These are phyloP conservation scores for Neotragus moschatus DNA, from an alignment of 2,113 vertebrate species.

Conservation along the genomic window DNA sequence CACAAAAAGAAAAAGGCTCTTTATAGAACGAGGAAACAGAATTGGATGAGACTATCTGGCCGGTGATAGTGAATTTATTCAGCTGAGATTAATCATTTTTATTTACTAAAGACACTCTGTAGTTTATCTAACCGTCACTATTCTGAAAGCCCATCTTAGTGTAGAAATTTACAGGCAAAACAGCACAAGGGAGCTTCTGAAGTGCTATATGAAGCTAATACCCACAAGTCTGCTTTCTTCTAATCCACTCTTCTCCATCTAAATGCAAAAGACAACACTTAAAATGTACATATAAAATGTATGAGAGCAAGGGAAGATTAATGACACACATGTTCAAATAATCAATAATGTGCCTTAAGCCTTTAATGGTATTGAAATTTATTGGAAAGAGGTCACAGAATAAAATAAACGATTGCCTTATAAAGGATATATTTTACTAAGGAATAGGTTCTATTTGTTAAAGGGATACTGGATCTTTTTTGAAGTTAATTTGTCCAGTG, in stretches of 20 bases:
- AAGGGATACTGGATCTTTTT: not conserved
- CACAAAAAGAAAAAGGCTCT: slow-evolving; percentile 36
- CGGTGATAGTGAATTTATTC: not conserved
- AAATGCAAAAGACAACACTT: slow-evolving; percentile 74
- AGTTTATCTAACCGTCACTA: slow-evolving; percentile 40
- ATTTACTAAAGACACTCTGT: slow-evolving; percentile 24
- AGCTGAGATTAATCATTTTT: slow-evolving; percentile 57
- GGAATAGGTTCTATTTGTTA: slow-evolving; percentile 27
- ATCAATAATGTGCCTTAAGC: slow-evolving; percentile 57
- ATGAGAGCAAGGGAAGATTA: slow-evolving; percentile 46
- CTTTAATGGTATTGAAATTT: slow-evolving; percentile 59
- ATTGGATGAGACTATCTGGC: slow-evolving; percentile 25
- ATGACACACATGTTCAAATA: slow-evolving; percentile 57
- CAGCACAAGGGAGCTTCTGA: slow-evolving; percentile 39
- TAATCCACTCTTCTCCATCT: slow-evolving; percentile 52
- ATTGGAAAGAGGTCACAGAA: slow-evolving; percentile 13
- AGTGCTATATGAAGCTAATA: slow-evolving; percentile 45
- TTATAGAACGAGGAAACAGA: slow-evolving; percentile 7
- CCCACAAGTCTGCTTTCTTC: slow-evolving; percentile 19
- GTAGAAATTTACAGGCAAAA: slow-evolving; percentile 29
- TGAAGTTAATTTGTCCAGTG: not conserved
- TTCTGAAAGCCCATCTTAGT: slow-evolving; percentile 51
- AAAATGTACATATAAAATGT: slow-evolving; percentile 56
- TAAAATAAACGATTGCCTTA: slow-evolving; percentile 50
- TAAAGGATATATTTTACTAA: slow-evolving; percentile 39